Percentiles rank a stretch among this genome's conserved stretches.
Conservation (phyloP, 2,888 invertebrate genomes). For the Trissolcus japonicus region DNA sequence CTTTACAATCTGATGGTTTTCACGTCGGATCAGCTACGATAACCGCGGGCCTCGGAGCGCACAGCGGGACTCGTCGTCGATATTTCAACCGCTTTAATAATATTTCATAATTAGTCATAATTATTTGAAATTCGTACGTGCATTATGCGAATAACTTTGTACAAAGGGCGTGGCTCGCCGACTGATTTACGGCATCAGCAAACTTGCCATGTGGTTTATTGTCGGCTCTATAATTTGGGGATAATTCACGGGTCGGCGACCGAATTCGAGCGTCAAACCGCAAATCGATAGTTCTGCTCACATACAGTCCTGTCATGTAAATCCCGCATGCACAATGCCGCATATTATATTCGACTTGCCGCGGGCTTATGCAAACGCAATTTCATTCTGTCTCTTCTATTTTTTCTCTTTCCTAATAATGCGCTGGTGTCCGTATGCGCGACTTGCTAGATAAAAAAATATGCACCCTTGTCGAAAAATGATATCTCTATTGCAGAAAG, state of each 20-base stretch:
- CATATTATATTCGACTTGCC: conserved; percentile 57
- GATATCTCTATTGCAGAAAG: conserved; percentile 36
- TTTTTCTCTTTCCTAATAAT: conserved; percentile 35
- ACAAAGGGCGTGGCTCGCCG: conserved; percentile 67
- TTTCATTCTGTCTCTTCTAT: conserved; percentile 21
- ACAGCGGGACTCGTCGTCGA: background rate
- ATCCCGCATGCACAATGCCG: conserved; percentile 67
- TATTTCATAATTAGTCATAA: conserved; percentile 45
- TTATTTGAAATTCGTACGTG: conserved; percentile 48
- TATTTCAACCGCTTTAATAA: conserved; percentile 35
- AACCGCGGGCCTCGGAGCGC: background rate
- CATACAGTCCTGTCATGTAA: conserved; percentile 70
- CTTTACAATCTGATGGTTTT: no score
- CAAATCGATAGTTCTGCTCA: conserved; percentile 73
- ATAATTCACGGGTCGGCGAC: conserved; percentile 73
- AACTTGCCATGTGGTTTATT: conserved; percentile 70
- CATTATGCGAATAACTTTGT: conserved; percentile 50
- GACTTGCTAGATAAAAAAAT: conserved; percentile 15
- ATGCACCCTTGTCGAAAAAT: conserved; percentile 28
- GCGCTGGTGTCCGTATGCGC: conserved; percentile 10
- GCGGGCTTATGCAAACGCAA: conserved; percentile 40
- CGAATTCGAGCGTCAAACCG: conserved; percentile 73
- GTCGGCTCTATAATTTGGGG: conserved; percentile 74
- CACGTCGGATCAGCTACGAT: no score
- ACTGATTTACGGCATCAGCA: conserved; percentile 71